Conservation (phyloP, 2,797 vertebrate species). For the Podargus strigoides region DNA sequence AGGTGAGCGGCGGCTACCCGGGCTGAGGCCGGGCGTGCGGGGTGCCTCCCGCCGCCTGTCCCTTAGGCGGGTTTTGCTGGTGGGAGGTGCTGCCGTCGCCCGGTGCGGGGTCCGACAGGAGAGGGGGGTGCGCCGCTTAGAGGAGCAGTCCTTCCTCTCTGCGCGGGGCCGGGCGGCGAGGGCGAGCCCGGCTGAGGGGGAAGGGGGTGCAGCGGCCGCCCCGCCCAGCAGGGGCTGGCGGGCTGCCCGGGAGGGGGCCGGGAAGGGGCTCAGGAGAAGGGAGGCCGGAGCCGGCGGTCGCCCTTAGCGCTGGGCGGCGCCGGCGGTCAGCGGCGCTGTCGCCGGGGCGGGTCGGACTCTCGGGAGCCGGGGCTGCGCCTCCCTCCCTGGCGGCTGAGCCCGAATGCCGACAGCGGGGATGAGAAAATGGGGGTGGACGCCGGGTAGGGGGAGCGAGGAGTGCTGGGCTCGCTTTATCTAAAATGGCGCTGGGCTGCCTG, state of each 20-base stretch:
- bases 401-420: not conserved
- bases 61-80: not conserved
- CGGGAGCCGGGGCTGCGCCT: not conserved
- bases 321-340: not conserved
- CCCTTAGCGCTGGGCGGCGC: not conserved
- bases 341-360: not conserved
- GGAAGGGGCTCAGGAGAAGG: not conserved
- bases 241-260: not conserved
- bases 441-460: not conserved
- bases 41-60: no score
- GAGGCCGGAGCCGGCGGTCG: not conserved
- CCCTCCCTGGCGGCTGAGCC: not conserved
- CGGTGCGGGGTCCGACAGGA: fast-evolving
- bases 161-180: not conserved
- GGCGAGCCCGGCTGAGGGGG: not conserved
- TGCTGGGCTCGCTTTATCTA: not conserved
- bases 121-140: fast-evolving
- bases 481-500: conserved; percentile 28
- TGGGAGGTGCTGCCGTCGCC: not conserved
- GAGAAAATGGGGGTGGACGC: not conserved
- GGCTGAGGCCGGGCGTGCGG: not conserved
- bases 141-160: no score
- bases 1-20: not conserved
- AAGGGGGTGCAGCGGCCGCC: not conserved
- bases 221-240: not conserved